A percentile compares a stretch with the other conserved stretches of the same genome.
phyloP scores from a whole-genome alignment of 2,113 vertebrate species.

The Gopherus evgoodei region DNA sequence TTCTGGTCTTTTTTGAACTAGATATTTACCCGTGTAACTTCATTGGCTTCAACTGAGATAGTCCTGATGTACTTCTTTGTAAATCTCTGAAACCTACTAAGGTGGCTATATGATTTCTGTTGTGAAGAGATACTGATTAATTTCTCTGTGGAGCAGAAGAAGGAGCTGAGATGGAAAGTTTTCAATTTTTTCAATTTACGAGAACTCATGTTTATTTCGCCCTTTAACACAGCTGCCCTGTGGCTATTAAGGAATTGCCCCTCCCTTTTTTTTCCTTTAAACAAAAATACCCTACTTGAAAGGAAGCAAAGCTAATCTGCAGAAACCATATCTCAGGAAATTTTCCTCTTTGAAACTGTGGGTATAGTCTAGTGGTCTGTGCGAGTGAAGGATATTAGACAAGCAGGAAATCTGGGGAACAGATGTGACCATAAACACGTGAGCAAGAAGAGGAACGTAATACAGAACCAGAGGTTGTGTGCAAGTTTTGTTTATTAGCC shows the following conservation, averaged over 20 bases:
- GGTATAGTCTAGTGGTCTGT: not conserved
- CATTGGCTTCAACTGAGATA: not conserved
- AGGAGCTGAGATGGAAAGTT: not conserved
- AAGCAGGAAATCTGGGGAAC: not conserved
- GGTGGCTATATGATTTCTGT: not conserved
- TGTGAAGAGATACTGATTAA: not conserved
- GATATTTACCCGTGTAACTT: not conserved
- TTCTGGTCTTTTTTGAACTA: not conserved
- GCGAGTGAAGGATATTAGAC: not conserved
- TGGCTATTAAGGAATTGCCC: conserved; percentile 19
- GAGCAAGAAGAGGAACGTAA: not conserved
- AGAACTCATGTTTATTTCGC: not conserved
- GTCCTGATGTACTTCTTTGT: not conserved
- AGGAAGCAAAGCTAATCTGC: not conserved
- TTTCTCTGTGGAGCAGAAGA: not conserved
- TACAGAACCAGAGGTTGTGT: not conserved
- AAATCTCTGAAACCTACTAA: not conserved
- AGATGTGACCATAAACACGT: not conserved
- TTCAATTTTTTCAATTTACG: not conserved
- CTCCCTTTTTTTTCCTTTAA: not conserved
- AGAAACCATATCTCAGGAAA: not conserved
- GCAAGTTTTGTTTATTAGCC: not conserved
- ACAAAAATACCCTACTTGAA: conserved; percentile 21
- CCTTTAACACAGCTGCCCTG: conserved; percentile 9
- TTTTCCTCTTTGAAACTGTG: not conserved